Evolutionary conservation across 2,113 vertebrate genomes (phyloP).

Genomic region (Hymenochirus boettgeri): DNA sequence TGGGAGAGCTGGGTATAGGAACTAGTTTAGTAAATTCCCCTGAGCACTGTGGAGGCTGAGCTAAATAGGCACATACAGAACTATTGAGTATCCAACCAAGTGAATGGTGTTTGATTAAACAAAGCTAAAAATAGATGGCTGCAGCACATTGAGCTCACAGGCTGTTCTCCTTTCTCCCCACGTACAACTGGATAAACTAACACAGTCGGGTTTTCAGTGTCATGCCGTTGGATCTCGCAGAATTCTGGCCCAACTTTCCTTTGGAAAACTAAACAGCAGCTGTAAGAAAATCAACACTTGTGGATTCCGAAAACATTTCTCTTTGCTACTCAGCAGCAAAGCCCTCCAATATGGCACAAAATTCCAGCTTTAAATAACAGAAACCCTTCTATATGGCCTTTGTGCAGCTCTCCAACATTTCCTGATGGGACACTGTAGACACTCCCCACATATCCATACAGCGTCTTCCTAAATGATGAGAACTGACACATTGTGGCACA

Average conservation of each 20-base stretch:
- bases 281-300: slow-evolving; percentile 13
- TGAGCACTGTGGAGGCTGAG: neutral
- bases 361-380: no score
- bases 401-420: no score
- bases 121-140: slow-evolving; percentile 21
- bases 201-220: slow-evolving; percentile 21
- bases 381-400: no score
- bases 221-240: slow-evolving; percentile 9
- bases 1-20: neutral
- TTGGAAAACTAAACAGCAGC: slow-evolving; percentile 16
- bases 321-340: neutral
- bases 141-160: neutral
- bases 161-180: slow-evolving; percentile 14
- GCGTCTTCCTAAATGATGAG: no score
- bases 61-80: neutral
- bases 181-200: slow-evolving; percentile 12
- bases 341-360: no score
- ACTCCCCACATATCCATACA: no score
- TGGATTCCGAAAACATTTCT: neutral
- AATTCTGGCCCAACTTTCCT: slow-evolving; percentile 10
- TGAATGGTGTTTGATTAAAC: slow-evolving; percentile 34
- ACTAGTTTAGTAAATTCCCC: neutral
- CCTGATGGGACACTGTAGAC: no score
- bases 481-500: no score
- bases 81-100: neutral